Evolutionary conservation across 2,888 invertebrate genomes (phyloP), one percentile per base, ranked within the genome.

Genomic region (Cosmopolites sordidus): DNA sequence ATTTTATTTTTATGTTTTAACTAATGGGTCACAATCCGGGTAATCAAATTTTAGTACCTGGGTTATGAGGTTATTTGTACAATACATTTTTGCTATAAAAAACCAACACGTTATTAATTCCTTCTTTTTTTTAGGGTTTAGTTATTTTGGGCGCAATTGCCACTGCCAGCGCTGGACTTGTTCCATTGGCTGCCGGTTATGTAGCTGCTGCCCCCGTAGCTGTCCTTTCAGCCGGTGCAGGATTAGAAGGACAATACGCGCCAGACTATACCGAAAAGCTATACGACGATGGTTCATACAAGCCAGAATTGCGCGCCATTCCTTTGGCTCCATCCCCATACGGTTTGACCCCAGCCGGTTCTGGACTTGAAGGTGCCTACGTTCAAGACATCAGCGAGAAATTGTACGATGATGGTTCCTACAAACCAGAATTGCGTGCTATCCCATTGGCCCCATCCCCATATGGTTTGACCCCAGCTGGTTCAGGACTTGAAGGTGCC

Each of bases 211-310:
- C 44, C 43, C 57, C 44, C 30, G 56, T 58, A 45, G 60, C 58
- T 37, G 51, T 62, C 12, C 54, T 55, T 22, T 62, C 62, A 27
- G 51, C 62, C 16, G 62, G 62, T 16, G 56, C 57, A 16, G 66
- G 65, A 46, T 53, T 64, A 18, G 66, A 68, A 60, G 67, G 67
- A 18, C 59, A 62, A 51, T 66, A 64, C 54, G 62, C 66, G 5
- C 68, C 56, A 16, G 66, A 66, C 54, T 49, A 61, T 54, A 57
- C 51, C 17, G 66, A 67, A 42, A 62, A 60, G 33, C 58, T 64
- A 42, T 67, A 66, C 59, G 68, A 68, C 43, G 68, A 68, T 56
- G 68, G 68, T 46, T 66, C 66, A 29, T 68, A 68, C 63, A 66
- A 50, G 43, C 64, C 64, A 1, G 58, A 61, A 54, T 43, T 56